A percentile compares a stretch with the other conserved stretches of the same genome.
Conservation (phyloP, 2,113 vertebrate species). For the Bubalus kerabau region DNA sequence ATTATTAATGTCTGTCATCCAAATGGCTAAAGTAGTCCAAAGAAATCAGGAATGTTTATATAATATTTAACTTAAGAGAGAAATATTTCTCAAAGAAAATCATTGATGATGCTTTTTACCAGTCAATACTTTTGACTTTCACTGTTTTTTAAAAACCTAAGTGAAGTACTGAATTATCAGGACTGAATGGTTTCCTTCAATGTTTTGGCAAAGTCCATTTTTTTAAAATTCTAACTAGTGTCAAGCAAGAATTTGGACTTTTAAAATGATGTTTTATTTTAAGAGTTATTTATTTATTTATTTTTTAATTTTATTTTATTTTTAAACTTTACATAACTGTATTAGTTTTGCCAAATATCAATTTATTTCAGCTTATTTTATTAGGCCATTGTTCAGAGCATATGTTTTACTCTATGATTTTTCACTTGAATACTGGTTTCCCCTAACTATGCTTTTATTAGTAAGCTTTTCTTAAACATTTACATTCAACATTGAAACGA, state of each 20-base stretch:
- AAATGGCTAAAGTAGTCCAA: conserved; percentile 16
- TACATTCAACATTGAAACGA: neutral
- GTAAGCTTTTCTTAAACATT: neutral
- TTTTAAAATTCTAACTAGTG: neutral
- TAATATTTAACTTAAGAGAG: conserved; percentile 24
- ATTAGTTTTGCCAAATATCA: too few species aligned
- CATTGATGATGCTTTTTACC: neutral
- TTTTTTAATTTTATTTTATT: neutral
- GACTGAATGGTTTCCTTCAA: neutral
- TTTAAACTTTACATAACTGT: too few species aligned
- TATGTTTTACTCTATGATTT: neutral
- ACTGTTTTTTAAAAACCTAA: neutral
- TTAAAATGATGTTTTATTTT: conserved; percentile 2
- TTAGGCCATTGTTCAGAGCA: neutral
- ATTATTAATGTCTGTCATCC: conserved; percentile 36
- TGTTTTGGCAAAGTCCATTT: neutral
- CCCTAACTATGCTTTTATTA: neutral
- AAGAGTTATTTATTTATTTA: neutral
- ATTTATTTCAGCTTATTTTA: neutral
- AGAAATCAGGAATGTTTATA: conserved; percentile 40
- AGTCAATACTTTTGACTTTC: neutral
- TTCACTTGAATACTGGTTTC: neutral
- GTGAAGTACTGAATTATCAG: neutral
- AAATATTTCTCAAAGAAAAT: conserved; percentile 25
- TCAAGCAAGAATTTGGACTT: neutral